phyloP scores from a whole-genome alignment of 92 coral and sea anemone species.

The Umimayanthus kanabou region DNA sequence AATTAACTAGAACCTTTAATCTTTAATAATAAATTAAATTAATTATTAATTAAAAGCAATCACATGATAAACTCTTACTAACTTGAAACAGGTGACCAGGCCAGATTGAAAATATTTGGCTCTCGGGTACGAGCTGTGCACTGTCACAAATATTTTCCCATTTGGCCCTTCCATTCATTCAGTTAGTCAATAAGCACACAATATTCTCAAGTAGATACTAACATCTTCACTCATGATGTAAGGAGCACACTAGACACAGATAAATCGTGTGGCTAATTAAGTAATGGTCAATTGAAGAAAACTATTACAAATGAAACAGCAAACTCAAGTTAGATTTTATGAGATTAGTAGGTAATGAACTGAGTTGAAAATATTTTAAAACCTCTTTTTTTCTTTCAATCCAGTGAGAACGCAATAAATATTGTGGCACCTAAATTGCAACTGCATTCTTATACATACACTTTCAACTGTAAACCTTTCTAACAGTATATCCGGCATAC shows the following conservation, averaged over 20 bases:
- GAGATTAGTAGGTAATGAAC: not conserved
- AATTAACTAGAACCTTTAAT: too few relatives aligned
- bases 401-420: not conserved
- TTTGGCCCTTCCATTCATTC: not conserved
- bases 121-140: not conserved
- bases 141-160: not conserved
- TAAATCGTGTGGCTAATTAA: too few relatives aligned
- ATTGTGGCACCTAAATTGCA: not conserved
- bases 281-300: not conserved
- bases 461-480: not conserved
- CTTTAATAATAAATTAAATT: too few relatives aligned
- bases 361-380: too few relatives aligned
- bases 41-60: too few relatives aligned
- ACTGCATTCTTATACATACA: too few relatives aligned
- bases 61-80: too few relatives aligned
- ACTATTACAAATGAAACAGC: not conserved
- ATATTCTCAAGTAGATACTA: not conserved
- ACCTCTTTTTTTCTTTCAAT: not conserved
- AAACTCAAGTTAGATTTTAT: too few relatives aligned
- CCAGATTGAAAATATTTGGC: not conserved
- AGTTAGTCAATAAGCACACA: not conserved
- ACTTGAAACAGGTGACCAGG: too few relatives aligned
- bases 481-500: too few relatives aligned
- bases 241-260: not conserved
- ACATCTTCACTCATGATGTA: too few relatives aligned